A percentile compares a stretch with the other conserved stretches of the same genome.
These are phyloP conservation scores for Dolichoris vasculosae DNA, from an alignment of 1,140 invertebrate genomes.

Conservation along the genomic window DNA sequence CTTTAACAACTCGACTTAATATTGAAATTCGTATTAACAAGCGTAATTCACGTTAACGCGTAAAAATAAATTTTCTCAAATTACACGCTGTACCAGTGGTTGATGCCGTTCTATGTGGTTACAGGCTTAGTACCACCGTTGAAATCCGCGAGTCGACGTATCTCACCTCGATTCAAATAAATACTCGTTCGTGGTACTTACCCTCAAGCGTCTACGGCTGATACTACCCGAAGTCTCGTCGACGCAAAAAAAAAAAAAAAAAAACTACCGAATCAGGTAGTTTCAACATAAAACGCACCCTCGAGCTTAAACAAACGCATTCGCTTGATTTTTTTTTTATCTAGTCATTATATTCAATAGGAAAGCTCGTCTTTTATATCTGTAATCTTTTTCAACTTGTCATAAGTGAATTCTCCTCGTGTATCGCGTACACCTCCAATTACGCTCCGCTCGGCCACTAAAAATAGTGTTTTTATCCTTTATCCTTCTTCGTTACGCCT, in stretches of 20 bases:
- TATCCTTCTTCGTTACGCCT: neutral
- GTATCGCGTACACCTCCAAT: neutral
- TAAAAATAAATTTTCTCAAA: neutral
- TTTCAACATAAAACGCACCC: neutral
- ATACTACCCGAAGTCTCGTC: neutral
- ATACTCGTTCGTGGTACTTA: neutral
- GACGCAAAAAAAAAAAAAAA: no score
- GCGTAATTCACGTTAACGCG: neutral
- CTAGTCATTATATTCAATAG: neutral
- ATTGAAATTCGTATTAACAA: neutral
- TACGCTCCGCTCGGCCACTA: neutral
- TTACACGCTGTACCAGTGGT: neutral
- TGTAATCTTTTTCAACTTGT: neutral
- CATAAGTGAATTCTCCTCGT: neutral
- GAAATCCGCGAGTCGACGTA: neutral
- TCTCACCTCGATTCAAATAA: neutral
- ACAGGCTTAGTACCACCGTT: neutral
- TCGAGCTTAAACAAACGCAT: slow-evolving; percentile 12
- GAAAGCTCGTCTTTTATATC: neutral
- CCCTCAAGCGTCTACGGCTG: neutral
- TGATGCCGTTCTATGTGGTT: neutral
- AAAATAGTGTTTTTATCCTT: neutral
- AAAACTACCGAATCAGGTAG: slow-evolving; percentile 3
- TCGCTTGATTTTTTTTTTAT: neutral
- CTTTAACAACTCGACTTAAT: neutral